Evolutionary conservation across 2,888 invertebrate species (phyloP), one percentile per base, ranked within the genome.

Genomic region (Bombylius major): DNA sequence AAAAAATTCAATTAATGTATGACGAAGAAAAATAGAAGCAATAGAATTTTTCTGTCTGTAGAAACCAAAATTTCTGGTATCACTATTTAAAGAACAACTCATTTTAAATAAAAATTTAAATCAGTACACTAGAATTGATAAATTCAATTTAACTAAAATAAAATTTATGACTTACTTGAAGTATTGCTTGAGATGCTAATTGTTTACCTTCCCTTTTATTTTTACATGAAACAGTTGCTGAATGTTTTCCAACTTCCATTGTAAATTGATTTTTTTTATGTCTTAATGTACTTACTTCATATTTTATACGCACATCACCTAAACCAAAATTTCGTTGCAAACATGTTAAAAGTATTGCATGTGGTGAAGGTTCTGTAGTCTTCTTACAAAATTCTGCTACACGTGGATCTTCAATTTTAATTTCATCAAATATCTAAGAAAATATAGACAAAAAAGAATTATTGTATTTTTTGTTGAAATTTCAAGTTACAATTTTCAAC

Each of bases 141-240:
- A 23, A 23, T 3, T 23, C 23, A 23, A 23, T 23, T 23, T 23
- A 23, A 23, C 23, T 23, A 2, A 2, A 23, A 23, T 2, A 23
- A 23, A 23, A 23, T 23, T 1, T 23, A 8, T 7, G n/a, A 55
- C 58, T 60, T 65, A 86, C 86, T 80, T 90, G 89, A 50, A 98
- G 76, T 63, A 98, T 93, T 9, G 89, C 85, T 75, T 99, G 98
- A 5, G 97, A 90, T 23, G 98, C 98, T 63, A 89, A 78, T 70
- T 99, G 98, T 71, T 97, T 97, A 7, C 97, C 98, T 61, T 93
- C 93, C 66, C 92, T 83, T 75, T 98, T 98, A 76, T 97, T 98
- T 71, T 90, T 89, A 72, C 96, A 95, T n/a, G 86, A 78, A 32
- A 97, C 93, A 32, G 87, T 87, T 3, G 91, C 94, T 12, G 82